These are phyloP conservation scores for Andrena marginata DNA, from an alignment of 2,888 invertebrate species.

Conservation along the genomic window DNA sequence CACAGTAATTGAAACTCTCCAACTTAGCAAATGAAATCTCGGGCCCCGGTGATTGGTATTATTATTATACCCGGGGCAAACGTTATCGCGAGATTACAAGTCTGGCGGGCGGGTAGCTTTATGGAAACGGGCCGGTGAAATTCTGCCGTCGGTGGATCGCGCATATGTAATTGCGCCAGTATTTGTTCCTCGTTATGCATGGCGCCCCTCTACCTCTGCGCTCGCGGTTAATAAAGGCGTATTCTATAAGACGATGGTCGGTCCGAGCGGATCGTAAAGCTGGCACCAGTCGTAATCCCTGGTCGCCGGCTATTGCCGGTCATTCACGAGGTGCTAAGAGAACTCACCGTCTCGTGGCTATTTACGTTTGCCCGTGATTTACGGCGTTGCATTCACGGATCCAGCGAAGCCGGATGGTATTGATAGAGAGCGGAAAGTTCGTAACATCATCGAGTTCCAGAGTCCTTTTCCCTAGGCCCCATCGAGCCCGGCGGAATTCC, in stretches of 20 bases:
- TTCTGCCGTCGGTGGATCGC: conserved; percentile 6
- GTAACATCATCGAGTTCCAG: conserved; percentile 22
- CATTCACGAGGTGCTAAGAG: conserved; percentile 77
- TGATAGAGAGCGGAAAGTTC: conserved; percentile 46
- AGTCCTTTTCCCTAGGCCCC: conserved; percentile 24
- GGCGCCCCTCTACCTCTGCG: not conserved
- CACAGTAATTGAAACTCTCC: conserved; percentile 69
- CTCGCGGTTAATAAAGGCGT: conserved; percentile 15
- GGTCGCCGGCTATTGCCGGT: conserved; percentile 24
- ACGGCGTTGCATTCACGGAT: conserved; percentile 55
- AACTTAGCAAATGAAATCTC: conserved; percentile 66
- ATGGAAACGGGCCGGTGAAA: conserved; percentile 42
- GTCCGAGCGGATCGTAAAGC: conserved; percentile 43
- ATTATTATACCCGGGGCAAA: conserved; percentile 53
- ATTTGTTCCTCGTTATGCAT: conserved; percentile 17
- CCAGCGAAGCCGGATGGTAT: conserved; percentile 49
- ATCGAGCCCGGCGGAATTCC: conserved; percentile 26
- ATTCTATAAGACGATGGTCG: conserved; percentile 22
- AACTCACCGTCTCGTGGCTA: conserved; percentile 72
- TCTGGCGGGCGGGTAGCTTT: conserved; percentile 28
- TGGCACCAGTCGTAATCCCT: conserved; percentile 37
- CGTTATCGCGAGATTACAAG: conserved; percentile 51
- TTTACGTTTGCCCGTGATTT: conserved; percentile 76
- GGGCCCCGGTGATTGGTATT: conserved; percentile 54
- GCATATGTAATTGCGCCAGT: conserved; percentile 28